These are phyloP conservation scores for Xestia xanthographa DNA, from an alignment of 2,888 invertebrate species.

Conservation along the genomic window DNA sequence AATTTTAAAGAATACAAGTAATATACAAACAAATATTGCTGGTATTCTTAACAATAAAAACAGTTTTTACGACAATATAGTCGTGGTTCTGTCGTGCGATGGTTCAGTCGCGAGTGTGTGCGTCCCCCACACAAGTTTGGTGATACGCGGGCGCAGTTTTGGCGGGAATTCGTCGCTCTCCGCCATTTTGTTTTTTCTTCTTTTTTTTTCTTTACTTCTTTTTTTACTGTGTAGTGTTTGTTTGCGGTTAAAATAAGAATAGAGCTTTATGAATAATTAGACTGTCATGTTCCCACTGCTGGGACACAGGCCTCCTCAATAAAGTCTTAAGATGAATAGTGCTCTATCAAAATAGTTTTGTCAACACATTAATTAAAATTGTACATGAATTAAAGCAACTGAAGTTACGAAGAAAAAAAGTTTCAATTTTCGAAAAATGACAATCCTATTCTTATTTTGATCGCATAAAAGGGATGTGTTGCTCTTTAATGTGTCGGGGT, in stretches of 20 bases:
- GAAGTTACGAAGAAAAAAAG: not conserved
- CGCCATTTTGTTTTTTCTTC: constrained; percentile 67
- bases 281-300: not conserved
- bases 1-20: constrained; percentile 3
- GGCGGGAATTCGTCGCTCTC: constrained; percentile 85
- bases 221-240: constrained; percentile 30
- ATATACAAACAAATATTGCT: not conserved
- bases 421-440: not conserved
- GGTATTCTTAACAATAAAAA: not conserved
- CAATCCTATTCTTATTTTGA: constrained; percentile 5
- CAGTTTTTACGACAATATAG: constrained; percentile 37
- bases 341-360: not conserved
- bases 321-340: not conserved
- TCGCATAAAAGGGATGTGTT: constrained; percentile 13
- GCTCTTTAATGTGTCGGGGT: not conserved
- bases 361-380: not conserved
- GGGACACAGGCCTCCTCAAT: not conserved
- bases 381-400: not conserved
- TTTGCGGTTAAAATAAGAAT: constrained; percentile 25
- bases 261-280: too few relatives aligned
- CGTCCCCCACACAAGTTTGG: constrained; percentile 89
- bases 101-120: constrained; percentile 70
- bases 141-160: constrained; percentile 90
- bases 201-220: constrained; percentile 58
- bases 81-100: constrained; percentile 67